These are phyloP conservation scores for Entelurus aequoreus DNA, from an alignment of 2,113 vertebrate species.

Conservation along the genomic window DNA sequence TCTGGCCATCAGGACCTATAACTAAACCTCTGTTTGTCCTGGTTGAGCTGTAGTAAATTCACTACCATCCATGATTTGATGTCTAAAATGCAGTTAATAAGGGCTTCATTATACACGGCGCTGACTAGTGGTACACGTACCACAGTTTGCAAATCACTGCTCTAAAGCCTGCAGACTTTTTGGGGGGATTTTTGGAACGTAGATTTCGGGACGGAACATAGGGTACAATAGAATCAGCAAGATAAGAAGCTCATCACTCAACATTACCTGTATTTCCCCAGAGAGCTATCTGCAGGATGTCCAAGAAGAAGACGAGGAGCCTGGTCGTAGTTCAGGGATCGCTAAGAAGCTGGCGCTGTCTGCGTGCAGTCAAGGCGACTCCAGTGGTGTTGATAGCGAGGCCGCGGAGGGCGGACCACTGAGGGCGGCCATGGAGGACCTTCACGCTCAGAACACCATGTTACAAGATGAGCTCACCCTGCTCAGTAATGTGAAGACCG, in stretches of 20 bases:
- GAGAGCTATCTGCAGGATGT: constrained; percentile 72
- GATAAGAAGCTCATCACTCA: not conserved
- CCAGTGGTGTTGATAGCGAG: constrained; percentile 23
- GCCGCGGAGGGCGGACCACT: constrained; percentile 63
- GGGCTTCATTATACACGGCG: too few relatives aligned
- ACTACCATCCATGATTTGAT: too few relatives aligned
- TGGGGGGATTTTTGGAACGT: too few relatives aligned
- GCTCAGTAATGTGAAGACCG: constrained; percentile 84
- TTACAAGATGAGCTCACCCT: constrained; percentile 88
- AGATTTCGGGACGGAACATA: too few relatives aligned
- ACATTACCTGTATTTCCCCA: constrained; percentile 15
- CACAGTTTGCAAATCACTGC: too few relatives aligned
- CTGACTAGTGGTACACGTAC: too few relatives aligned
- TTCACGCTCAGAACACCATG: constrained; percentile 85
- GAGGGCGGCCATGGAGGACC: constrained; percentile 74
- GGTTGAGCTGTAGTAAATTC: too few relatives aligned
- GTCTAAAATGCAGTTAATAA: too few relatives aligned
- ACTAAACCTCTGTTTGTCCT: too few relatives aligned
- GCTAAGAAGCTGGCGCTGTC: constrained; percentile 66
- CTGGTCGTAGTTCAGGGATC: constrained; percentile 50
- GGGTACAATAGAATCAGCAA: not conserved
- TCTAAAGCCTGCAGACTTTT: too few relatives aligned
- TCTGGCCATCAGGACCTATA: too few relatives aligned
- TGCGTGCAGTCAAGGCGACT: constrained; percentile 34
- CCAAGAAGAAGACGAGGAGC: constrained; percentile 69